Base-by-base conservation (phyloP, 2,888 invertebrate species). In the Hypselothyrea guttata region DNA sequence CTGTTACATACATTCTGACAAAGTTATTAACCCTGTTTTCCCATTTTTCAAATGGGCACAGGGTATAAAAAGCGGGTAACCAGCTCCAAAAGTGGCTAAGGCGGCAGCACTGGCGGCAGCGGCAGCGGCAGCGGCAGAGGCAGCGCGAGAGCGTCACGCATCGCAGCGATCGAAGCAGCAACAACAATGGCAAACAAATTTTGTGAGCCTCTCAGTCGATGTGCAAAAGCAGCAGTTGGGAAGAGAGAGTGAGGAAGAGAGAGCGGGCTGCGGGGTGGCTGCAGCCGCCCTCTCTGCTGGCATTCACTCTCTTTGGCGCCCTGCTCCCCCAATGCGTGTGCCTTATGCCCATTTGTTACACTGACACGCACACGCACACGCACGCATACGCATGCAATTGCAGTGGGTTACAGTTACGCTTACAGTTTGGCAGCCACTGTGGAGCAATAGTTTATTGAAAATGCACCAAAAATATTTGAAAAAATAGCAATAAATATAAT, bases 101-200 rank as follows among this genome's bases (percentile, higher is more conserved):
- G n/a, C n/a, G n/a, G n/a, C n/a, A n/a, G n/a, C n/a, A n/a, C n/a
- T n/a, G n/a, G n/a, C n/a, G n/a, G 53, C 27, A 51, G 31, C 40
- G 33, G 35, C 31, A 34, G 28, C 61, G 44, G 54, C 54, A 44
- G 57, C 59, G 40, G 38, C 68, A 42, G 57, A 41, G 42, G 45
- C 68, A 54, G 38, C 51, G 49, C 46, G 58, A 61, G 62, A 64
- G 75, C 60, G 74, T 56, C 45, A 66, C 64, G 55, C 55, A 66
- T 61, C 42, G 35, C 30, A 33, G 41, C 38, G 47, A 66, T 34
- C 45, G 45, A 59, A 71, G 37, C 31, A 37, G 9, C 16, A 34
- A 35, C 30, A 30, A 35, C 35, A n/a, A 44, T 38, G 5, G 12
- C 48, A 16, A 41, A 38, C 30, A 44, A 33, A 41, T 13, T 44